Evolutionary conservation across 35 echinoderm and acorn worm genomes (phyloP).

Genomic region (Amphiura filiformis): DNA sequence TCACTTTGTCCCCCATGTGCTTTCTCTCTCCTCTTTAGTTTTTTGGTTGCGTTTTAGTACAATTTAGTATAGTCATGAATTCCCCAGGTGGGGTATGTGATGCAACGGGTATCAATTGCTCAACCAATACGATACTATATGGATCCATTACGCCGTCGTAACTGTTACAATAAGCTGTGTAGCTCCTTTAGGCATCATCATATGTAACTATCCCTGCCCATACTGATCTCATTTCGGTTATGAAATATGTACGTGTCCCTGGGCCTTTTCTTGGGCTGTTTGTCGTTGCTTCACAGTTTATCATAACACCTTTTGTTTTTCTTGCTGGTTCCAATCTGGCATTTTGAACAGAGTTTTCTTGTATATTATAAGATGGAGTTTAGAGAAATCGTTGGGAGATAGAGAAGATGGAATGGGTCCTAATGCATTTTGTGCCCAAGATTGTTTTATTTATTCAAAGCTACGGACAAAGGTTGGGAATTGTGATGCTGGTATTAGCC

Average conservation of each 20-base stretch:
- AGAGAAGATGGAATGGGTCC: neutral
- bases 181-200: conserved; percentile 1
- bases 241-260: conserved; percentile 11
- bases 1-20: neutral
- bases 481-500: conserved; percentile 8
- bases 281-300: conserved; percentile 11
- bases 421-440: conserved; percentile 6
- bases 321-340: conserved; percentile 2
- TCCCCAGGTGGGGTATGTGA: neutral
- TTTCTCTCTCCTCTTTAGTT: neutral
- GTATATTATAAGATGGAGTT: neutral
- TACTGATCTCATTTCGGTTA: conserved; percentile 14
- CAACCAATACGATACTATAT: neutral
- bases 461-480: conserved; percentile 9
- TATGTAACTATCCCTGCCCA: conserved; percentile 13
- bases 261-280: conserved; percentile 13
- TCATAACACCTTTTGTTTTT: conserved; percentile 15
- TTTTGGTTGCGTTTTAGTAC: neutral
- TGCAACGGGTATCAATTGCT: conserved; percentile 11
- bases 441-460: conserved; percentile 2
- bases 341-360: neutral
- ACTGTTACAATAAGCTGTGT: conserved; percentile 11
- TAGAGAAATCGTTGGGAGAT: neutral
- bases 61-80: neutral
- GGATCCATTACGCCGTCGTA: neutral